Evolutionary conservation across 2,888 invertebrate genomes (phyloP).

Genomic region (Lysandra bellargus): DNA sequence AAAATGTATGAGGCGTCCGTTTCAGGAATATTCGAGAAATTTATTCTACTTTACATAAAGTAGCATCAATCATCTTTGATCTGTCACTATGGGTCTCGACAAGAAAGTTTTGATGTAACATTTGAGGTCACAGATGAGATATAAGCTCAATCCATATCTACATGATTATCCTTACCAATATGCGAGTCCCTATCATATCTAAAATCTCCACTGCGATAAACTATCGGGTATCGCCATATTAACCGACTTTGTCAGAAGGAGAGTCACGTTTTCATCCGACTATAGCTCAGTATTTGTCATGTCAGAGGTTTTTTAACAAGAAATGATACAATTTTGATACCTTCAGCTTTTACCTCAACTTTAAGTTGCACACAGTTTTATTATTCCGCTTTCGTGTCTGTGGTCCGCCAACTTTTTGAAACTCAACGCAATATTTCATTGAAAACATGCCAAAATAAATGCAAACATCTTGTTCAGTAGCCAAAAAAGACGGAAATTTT

Average conservation of each 20-base stretch:
- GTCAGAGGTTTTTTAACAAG: no score
- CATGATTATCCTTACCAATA: neutral
- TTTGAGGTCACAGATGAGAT: neutral
- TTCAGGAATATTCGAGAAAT: neutral
- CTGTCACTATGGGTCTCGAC: slow-evolving; percentile 22
- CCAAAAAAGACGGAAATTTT: neutral
- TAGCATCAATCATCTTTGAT: slow-evolving; percentile 19
- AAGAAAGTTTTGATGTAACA: slow-evolving; percentile 7
- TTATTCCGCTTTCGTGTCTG: neutral
- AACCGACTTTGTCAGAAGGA: neutral
- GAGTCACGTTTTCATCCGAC: neutral
- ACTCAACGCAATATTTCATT: slow-evolving; percentile 31
- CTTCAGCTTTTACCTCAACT: neutral
- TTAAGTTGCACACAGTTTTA: neutral
- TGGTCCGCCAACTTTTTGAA: slow-evolving; percentile 17
- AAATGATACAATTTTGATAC: neutral
- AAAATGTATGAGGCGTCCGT: neutral
- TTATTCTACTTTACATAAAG: slow-evolving; percentile 20
- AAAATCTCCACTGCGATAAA: neutral
- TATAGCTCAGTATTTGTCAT: neutral
- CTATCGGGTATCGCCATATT: neutral
- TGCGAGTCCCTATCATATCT: neutral
- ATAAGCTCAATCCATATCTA: neutral
- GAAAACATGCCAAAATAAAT: slow-evolving; percentile 36
- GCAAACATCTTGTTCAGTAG: neutral